phyloP scores from a whole-genome alignment of 2,888 invertebrate genomes.

The Tetragonisca angustula region DNA sequence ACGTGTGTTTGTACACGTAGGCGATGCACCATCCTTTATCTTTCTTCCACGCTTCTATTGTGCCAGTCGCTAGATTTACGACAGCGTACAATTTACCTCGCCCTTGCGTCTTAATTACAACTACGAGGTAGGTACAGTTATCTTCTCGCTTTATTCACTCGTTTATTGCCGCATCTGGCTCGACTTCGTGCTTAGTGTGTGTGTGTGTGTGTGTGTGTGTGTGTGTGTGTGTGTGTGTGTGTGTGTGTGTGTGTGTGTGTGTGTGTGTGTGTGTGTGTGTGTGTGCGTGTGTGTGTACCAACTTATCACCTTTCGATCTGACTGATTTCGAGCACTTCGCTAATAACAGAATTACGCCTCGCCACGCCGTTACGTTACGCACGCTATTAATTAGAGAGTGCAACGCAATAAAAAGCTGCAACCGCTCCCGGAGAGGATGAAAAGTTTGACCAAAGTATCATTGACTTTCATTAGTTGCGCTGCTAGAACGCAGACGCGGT shows the following conservation, averaged over 20 bases:
- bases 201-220: too few species aligned
- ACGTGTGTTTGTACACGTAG: neutral
- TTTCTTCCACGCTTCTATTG: neutral
- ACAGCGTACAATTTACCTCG: neutral
- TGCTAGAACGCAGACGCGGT: neutral
- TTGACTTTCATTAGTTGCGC: neutral
- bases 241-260: too few species aligned
- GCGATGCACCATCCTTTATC: neutral
- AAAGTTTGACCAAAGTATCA: neutral
- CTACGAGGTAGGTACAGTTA: neutral
- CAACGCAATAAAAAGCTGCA: neutral
- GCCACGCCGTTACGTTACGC: too few species aligned
- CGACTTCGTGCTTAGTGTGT: too few species aligned
- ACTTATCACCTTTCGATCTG: conserved; percentile 1
- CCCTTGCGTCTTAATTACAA: conserved; percentile 19
- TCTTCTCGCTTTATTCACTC: conserved; percentile 11
- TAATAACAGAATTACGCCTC: neutral
- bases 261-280: too few species aligned
- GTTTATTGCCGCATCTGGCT: neutral
- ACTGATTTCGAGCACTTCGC: neutral
- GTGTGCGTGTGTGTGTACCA: neutral
- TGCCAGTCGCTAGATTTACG: too few species aligned
- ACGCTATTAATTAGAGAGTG: neutral
- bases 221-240: too few species aligned
- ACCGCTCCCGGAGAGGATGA: neutral